phyloP scores from a whole-genome alignment of 2,113 vertebrate species.

The Emydura subglobosa region DNA sequence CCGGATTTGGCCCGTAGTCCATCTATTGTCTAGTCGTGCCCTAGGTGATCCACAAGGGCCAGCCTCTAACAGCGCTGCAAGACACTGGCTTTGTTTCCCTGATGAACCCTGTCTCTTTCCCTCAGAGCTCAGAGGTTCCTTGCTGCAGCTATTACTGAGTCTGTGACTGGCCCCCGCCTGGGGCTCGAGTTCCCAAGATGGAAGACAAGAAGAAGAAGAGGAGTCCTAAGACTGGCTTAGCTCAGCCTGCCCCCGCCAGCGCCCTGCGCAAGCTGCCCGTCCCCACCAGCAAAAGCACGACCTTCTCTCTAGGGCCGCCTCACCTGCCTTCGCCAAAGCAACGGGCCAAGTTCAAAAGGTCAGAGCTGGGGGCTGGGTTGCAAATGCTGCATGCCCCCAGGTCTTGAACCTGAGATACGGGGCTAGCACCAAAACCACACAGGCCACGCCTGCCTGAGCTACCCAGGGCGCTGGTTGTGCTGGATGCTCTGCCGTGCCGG shows the following conservation, averaged over 20 bases:
- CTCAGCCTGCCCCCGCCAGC: conserved; percentile 83
- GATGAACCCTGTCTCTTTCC: not conserved
- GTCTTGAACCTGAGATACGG: not conserved
- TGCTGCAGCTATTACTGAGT: not conserved
- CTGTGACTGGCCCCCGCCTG: not conserved
- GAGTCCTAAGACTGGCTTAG: conserved; percentile 89
- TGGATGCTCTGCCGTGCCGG: not conserved
- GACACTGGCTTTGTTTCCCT: not conserved
- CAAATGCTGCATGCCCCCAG: not conserved
- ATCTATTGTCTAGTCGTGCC: not conserved
- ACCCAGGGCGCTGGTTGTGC: not conserved
- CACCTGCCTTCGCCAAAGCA: conserved; percentile 93
- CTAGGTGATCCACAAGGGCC: not conserved
- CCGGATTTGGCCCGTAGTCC: not conserved
- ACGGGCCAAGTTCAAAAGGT: conserved; percentile 90
- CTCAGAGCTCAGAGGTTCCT: accelerated
- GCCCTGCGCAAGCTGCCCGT: conserved; percentile 87
- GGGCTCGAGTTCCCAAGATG: conserved; percentile 67
- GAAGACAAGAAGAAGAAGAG: conserved; percentile 94
- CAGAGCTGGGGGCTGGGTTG: conserved; percentile 39
- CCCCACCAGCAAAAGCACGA: conserved; percentile 90
- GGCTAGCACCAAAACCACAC: not conserved
- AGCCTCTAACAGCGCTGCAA: not conserved
- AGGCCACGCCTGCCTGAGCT: not conserved
- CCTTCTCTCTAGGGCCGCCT: conserved; percentile 90